Percentiles rank a stretch among this genome's conserved stretches.
Evolutionary conservation across 2,797 vertebrate genomes (phyloP).

Genomic region (Dermochelys coriacea): DNA sequence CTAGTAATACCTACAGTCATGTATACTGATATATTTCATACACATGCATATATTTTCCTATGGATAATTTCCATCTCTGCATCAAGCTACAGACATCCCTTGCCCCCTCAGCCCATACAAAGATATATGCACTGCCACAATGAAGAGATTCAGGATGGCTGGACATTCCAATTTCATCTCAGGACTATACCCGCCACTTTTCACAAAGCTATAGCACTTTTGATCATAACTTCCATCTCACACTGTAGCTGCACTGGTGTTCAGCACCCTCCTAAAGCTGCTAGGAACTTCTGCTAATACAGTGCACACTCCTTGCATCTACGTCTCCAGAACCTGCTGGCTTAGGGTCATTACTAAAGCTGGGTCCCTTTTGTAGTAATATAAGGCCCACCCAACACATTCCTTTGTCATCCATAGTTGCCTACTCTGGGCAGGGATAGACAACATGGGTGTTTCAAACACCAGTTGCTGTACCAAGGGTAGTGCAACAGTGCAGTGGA

Average conservation of each 20-base stretch:
- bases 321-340: neutral
- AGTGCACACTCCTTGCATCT: neutral
- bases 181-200: neutral
- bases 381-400: neutral
- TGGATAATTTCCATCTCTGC: neutral
- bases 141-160: neutral
- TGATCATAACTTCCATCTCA: neutral
- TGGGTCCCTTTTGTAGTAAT: neutral
- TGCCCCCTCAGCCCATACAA: neutral
- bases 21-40: neutral
- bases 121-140: neutral
- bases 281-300: neutral
- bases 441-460: neutral
- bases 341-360: neutral
- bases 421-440: neutral
- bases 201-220: neutral
- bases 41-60: neutral
- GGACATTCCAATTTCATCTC: neutral
- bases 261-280: neutral
- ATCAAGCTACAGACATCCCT: neutral
- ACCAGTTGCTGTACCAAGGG: neutral
- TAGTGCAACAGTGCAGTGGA: neutral
- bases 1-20: neutral
- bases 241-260: neutral
- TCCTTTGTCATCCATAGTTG: neutral